phyloP scores from a whole-genome alignment of 2,888 invertebrate species.

The Xanthostigma xanthostigma region DNA sequence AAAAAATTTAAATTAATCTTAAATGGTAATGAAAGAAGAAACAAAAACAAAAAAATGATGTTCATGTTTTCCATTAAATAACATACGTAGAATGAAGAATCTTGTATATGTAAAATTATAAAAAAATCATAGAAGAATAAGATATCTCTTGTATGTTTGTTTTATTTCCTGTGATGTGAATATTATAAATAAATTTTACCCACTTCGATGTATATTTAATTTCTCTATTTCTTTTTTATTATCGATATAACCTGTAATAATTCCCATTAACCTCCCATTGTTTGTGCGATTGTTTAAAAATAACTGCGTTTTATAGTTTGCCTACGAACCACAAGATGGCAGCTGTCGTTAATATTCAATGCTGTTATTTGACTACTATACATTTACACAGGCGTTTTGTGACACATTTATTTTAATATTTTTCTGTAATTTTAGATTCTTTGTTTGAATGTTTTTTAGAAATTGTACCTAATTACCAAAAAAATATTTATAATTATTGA shows the following conservation, averaged over 20 bases:
- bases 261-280: no score
- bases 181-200: constrained; percentile 31
- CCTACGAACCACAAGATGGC: no score
- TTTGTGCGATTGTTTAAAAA: no score
- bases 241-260: neutral
- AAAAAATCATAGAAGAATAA: constrained; percentile 6
- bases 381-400: no score
- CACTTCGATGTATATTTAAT: constrained; percentile 23
- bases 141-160: constrained; percentile 26
- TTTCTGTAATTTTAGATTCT: no score
- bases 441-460: no score
- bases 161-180: constrained; percentile 30
- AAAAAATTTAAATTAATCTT: constrained; percentile 1
- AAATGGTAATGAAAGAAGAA: constrained; percentile 4
- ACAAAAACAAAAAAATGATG: constrained; percentile 21
- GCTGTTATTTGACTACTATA: no score
- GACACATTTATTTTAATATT: no score
- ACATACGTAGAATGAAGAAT: constrained; percentile 13
- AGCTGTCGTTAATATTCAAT: no score
- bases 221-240: neutral
- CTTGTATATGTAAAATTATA: constrained; percentile 24
- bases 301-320: no score
- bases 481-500: no score
- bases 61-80: constrained; percentile 27
- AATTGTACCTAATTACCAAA: no score